Evolutionary conservation across 2,888 invertebrate species (phyloP).

Genomic region (Lithophane leautieri): DNA sequence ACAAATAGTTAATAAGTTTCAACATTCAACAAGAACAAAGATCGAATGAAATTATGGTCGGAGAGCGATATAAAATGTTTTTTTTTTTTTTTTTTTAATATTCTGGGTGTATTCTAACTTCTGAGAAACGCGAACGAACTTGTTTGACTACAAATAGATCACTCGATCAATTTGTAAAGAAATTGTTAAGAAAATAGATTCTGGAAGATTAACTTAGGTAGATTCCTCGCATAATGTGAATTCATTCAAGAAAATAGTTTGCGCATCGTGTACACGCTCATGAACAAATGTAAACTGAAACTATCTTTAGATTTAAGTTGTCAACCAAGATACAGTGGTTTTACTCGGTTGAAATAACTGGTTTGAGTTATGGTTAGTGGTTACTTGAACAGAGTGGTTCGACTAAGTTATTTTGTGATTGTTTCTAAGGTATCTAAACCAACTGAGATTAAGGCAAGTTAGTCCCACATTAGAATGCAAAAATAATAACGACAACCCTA

Average conservation of each 20-base stretch:
- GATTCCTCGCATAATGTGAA: too few relatives aligned
- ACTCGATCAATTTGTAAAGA: not conserved
- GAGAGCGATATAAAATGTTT: too few relatives aligned
- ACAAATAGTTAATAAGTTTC: conserved; percentile 33
- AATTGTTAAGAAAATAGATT: not conserved
- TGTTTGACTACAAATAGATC: conserved; percentile 13
- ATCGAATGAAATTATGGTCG: conserved; percentile 28
- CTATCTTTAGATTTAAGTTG: not conserved
- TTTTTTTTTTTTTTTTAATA: too few relatives aligned
- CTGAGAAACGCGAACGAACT: not conserved
- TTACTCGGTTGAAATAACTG: not conserved
- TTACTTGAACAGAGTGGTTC: not conserved
- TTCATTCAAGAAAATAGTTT: not conserved
- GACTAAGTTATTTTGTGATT: conserved; percentile 2
- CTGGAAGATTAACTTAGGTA: not conserved
- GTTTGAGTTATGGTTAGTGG: not conserved
- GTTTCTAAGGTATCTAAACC: not conserved
- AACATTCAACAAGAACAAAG: conserved; percentile 42
- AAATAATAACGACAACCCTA: not conserved
- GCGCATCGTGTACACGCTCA: not conserved
- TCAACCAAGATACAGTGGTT: not conserved
- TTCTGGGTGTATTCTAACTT: conserved; percentile 4
- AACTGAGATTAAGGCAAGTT: not conserved
- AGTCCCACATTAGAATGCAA: not conserved
- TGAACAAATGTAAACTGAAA: not conserved